Base-by-base conservation (phyloP, 2,888 invertebrate species). In the Stictocephala bisonia region DNA sequence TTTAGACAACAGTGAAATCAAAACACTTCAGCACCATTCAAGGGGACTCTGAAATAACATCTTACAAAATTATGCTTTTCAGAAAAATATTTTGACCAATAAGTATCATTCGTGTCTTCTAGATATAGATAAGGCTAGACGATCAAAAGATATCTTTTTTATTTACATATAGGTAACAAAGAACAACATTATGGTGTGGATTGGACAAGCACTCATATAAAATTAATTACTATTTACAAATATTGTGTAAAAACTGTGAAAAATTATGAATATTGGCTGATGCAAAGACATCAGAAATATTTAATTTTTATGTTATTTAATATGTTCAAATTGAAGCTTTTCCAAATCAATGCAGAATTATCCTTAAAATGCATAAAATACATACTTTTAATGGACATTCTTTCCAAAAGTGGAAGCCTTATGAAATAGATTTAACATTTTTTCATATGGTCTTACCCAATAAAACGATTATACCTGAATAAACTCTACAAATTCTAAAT, bases 1-100 rank as follows among this genome's bases (percentile, higher is more conserved):
- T 71, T 58, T 48, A 71, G 70, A 58, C 70, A 71, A 71, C 70
- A 71, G 70, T 71, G 44, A 70, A 44, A 56, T 44, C 58, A 58
- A 71, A 71, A 71, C 56, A 71, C 27, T 58, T 56, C 70, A 71
- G 58, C 70, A 71, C 56, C 58, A 44, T 50, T 68, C 51, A 68
- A 24, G 27, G 29, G 60, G 41, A 40, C 40, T n/a, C 64, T 64
- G 64, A 64, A 44, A 44, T 44, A 26, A 64, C 64, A n/a, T 64
- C 44, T 64, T 64, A 64, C 64, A 64, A 64, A 64, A 64, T 64
- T 64, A 64, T 64, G 22, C 27, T 64, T 64, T 64, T 64, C 64
- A 64, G 64, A 64, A 64, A 64, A 64, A 64, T 64, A 64, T 44
- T 64, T 64, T 64, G 64, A 64, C 64, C 64, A 27, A 64, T 64